Evolutionary conservation across 2,113 vertebrate genomes (phyloP), one percentile per base, ranked within the genome.

Genomic region (Vulpes vulpes): DNA sequence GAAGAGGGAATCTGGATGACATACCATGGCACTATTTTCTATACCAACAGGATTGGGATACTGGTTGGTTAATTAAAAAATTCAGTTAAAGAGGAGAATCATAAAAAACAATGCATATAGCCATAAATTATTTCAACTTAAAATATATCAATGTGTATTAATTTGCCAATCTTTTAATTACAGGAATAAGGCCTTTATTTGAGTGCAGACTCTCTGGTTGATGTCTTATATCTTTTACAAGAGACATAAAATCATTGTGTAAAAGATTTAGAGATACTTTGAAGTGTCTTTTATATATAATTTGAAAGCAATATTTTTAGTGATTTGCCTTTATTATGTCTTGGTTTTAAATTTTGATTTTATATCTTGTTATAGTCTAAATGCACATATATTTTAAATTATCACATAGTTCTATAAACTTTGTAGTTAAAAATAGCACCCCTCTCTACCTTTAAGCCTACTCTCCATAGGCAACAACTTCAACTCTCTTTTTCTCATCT

Each of bases 251-350:
- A 89, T 83, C 32, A 91, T 25, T 96, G 8, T 91, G 59, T 53
- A 59, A 95, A 95, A 85, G 35, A 69, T 55, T 89, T 92, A 79
- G 49, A 90, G 79, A 53, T 80, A 57, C 9, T 88, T 84, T 87
- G 23, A 89, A 89, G 64, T 53, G 57, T 23, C 62, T 89, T 94
- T 51, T 82, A 74, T 7, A 79, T 23, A 86, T 64, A 93, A 85
- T 62, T 91, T 74, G 27, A 64, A 93, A 93, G n/a, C 38, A 83
- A 4, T 76, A 59, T 79, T 82, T 83, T 71, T 79, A 78, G 30
- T 71, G 7, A 53, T 62, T 80, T 76, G 62, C 17, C 49, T 87
- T 82, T 89, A 32, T 95, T 82, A 17, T 53, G 7, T 80, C 65
- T 76, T 91, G 10, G 22, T 32, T 91, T 96, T 88, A 57, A 73